These are phyloP conservation scores for Troides helena DNA, from an alignment of 2,888 invertebrate species.

Conservation along the genomic window DNA sequence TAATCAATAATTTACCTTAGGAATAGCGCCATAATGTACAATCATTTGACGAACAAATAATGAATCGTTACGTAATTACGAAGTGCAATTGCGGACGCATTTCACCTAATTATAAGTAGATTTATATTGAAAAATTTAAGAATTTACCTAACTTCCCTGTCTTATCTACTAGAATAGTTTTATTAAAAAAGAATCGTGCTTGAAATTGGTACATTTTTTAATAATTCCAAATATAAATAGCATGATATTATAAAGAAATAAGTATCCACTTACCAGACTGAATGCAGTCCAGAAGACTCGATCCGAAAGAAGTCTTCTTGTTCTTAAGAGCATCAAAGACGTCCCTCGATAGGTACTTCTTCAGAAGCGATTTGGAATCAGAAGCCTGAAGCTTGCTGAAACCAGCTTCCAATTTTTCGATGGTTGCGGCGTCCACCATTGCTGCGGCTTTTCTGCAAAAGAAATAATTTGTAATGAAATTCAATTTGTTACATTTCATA, in stretches of 20 bases:
- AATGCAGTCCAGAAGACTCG: constrained; percentile 95
- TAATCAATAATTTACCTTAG: constrained; percentile 27
- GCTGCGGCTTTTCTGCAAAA: constrained; percentile 85
- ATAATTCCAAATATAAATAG: not conserved
- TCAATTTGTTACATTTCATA: not conserved
- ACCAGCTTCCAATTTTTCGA: constrained; percentile 95
- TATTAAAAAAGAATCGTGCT: not conserved
- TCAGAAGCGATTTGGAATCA: constrained; percentile 97
- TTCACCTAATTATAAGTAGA: not conserved
- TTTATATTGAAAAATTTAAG: not conserved
- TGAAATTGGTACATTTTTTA: not conserved
- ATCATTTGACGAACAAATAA: not conserved
- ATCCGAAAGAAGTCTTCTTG: constrained; percentile 96
- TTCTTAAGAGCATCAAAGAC: constrained; percentile 94
- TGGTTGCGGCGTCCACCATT: constrained; percentile 95
- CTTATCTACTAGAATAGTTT: no score
- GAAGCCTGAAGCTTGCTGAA: constrained; percentile 92
- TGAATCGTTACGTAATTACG: constrained; percentile 19
- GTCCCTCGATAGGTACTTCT: constrained; percentile 96
- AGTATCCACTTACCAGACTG: constrained; percentile 89
- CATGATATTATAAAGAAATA: not conserved
- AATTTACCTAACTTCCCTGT: not conserved
- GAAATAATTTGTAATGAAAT: constrained; percentile 30
- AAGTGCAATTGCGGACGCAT: not conserved
- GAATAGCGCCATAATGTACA: constrained; percentile 4